Percentiles rank a stretch among this genome's conserved stretches.
phyloP scores from a whole-genome alignment of 1,140 invertebrate species.

The Saccostrea echinata region DNA sequence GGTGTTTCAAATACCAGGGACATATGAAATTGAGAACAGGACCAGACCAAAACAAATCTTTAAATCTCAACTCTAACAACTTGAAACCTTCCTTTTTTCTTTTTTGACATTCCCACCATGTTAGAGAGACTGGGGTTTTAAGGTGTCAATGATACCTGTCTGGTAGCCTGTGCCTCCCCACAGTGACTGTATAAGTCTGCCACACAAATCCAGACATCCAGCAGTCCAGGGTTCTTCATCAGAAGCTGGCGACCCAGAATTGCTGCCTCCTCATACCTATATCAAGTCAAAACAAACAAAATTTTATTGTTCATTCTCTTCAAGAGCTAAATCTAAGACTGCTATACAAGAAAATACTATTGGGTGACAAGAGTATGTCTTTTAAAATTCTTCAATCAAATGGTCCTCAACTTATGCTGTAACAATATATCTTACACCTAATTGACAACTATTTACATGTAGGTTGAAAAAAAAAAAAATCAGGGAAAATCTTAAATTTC shows the following conservation, averaged over 20 bases:
- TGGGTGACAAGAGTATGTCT: background rate
- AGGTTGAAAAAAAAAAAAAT: no score
- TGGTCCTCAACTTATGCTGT: no score
- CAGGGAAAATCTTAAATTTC: no score
- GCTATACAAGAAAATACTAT: background rate
- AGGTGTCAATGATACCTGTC: conserved; percentile 55
- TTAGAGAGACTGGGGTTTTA: background rate
- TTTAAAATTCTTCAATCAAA: no score
- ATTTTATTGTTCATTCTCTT: background rate
- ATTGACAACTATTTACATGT: no score
- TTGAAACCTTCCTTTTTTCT: no score
- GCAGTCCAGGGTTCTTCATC: conserved; percentile 47
- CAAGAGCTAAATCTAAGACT: background rate
- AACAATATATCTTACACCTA: no score
- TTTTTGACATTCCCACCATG: no score
- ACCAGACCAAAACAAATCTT: no score
- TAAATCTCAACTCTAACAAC: no score
- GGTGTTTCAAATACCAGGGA: no score
- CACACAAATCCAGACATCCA: conserved; percentile 66
- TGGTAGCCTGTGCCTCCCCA: conserved; percentile 55
- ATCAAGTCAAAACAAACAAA: background rate
- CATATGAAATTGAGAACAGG: no score
- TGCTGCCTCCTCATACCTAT: conserved; percentile 59
- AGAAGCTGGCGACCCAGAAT: conserved; percentile 51
- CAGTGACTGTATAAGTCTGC: conserved; percentile 61